A percentile compares a stretch with the other conserved stretches of the same genome.
These are phyloP conservation scores for Scelioninae gen. 2 DNA, from an alignment of 2,888 invertebrate species.

Conservation along the genomic window DNA sequence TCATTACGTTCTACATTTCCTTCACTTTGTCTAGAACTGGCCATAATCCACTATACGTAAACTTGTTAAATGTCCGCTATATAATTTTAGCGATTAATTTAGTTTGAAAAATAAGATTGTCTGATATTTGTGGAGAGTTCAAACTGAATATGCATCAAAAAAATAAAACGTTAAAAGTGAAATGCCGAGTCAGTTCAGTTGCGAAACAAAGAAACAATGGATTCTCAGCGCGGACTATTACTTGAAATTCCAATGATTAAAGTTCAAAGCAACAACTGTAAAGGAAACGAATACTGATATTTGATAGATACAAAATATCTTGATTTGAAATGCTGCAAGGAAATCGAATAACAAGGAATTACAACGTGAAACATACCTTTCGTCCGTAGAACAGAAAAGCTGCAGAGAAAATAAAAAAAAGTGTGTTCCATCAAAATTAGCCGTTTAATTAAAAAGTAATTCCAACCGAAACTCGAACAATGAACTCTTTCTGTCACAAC, in stretches of 20 bases:
- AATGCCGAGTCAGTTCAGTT: background rate
- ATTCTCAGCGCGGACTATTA: constrained; percentile 14
- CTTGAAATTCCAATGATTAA: constrained; percentile 32
- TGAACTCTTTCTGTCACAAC: constrained; percentile 1
- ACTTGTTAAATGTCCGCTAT: too few species aligned
- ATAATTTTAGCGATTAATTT: too few species aligned
- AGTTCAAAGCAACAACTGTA: constrained; percentile 19
- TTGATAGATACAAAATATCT: constrained; percentile 25
- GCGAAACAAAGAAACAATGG: constrained; percentile 32
- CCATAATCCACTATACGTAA: too few species aligned
- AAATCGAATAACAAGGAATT: background rate
- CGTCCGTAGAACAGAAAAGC: background rate
- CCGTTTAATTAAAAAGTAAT: constrained; percentile 7
- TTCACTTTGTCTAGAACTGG: too few species aligned
- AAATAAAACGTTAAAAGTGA: too few species aligned
- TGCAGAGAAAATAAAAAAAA: background rate
- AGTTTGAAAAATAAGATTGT: too few species aligned
- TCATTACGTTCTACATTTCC: too few species aligned
- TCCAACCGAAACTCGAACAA: constrained; percentile 1
- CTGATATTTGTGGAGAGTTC: too few species aligned
- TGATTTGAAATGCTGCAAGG: background rate
- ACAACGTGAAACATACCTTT: background rate
- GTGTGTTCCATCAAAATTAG: constrained; percentile 8
- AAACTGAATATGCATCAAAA: too few species aligned
- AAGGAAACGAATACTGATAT: constrained; percentile 18